Base-by-base conservation (phyloP, 2,113 vertebrate species). In the Leptosomus discolor region DNA sequence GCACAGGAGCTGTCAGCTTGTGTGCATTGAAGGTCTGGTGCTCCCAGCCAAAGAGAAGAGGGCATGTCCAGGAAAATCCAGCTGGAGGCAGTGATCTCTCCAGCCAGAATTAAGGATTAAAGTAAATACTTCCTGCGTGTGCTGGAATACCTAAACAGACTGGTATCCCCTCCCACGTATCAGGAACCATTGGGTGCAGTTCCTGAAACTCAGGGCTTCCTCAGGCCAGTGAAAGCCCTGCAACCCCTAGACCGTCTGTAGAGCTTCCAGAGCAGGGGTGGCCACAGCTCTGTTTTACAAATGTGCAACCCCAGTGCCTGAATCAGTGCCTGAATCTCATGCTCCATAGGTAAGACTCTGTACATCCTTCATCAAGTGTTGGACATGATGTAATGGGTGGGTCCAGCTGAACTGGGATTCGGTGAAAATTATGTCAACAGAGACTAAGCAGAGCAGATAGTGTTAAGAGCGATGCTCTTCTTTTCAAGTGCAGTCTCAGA, bases 121-220 rank as follows among this genome's bases (percentile, higher is more conserved):
- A 63, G 51, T 19, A 51, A 63, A 37, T 17, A 24, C 13, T 79
- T 76, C 45, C 57, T 80, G 51, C 24, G 5, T 17, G 19, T 11
- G 6, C 46, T 53, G 83, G 50, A 43, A 45, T 65, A 27, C 64
- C 19, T 16, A 22, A 32, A 12, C 8, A 2, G 3, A 5, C 17
- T 0, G 5, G 30, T 48, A 4, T 53, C 50, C 80, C 48, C 39
- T 81, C 34, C 34, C 15, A 3, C 0, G 0, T 22, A 32, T 10
- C 6, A 7, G 16, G 24, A 14, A 20, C 56, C 2, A 0, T 1
- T 22, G 30, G 23, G 18, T 63, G 50, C 56, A 39, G 20, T 9
- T 79, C 45, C 19, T 5, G 2, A 22, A 57, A 8, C 20, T 2
- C 1, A 0, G 8, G 24, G 23, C 12, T 94, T 15, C 32, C 85